Evolutionary conservation across 2,888 invertebrate species (phyloP).

Genomic region (Stenodema calcarata): DNA sequence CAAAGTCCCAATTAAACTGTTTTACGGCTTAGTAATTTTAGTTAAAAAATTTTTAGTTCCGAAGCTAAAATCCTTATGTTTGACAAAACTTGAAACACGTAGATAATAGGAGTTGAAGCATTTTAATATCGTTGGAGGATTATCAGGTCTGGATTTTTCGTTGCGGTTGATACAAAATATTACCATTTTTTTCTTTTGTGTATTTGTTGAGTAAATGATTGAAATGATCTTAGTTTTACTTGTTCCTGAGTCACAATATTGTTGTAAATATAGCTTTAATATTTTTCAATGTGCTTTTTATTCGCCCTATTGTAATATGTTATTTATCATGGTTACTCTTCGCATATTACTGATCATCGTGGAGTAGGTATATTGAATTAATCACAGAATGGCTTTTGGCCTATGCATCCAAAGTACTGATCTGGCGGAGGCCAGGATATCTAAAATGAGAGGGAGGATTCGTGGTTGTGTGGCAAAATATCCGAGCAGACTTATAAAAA

Average conservation of each 20-base stretch:
- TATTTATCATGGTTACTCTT: too few species aligned
- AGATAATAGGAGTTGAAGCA: not conserved
- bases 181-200: not conserved
- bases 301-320: not conserved
- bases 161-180: not conserved
- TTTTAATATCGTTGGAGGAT: not conserved
- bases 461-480: too few species aligned
- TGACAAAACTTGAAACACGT: not conserved
- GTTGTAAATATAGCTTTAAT: conserved; percentile 27
- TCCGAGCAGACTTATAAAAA: too few species aligned
- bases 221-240: not conserved
- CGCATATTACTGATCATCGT: too few species aligned
- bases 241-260: conserved; percentile 28
- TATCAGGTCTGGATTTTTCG: not conserved
- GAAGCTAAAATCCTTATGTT: not conserved
- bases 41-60: not conserved
- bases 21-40: not conserved
- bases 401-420: too few species aligned
- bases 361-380: too few species aligned
- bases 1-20: not conserved
- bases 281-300: not conserved
- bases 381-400: too few species aligned
- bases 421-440: too few species aligned
- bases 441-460: too few species aligned
- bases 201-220: not conserved